A percentile compares a stretch with the other conserved stretches of the same genome.
These are phyloP conservation scores for Synanthedon vespiformis DNA, from an alignment of 2,888 invertebrate genomes.

Conservation along the genomic window DNA sequence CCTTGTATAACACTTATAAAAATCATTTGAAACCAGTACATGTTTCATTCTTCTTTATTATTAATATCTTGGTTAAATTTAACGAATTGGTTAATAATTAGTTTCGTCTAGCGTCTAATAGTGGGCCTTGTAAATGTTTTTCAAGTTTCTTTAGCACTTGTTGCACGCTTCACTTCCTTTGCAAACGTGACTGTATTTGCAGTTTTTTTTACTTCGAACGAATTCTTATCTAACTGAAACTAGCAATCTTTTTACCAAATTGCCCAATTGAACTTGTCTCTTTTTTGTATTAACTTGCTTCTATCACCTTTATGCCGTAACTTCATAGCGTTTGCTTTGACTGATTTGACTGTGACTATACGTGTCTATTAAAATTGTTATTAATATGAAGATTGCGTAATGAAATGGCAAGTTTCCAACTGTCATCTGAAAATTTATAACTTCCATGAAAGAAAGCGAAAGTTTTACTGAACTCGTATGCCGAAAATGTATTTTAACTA, in stretches of 20 bases:
- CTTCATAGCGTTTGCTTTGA: constrained; percentile 35
- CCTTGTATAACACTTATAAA: no score
- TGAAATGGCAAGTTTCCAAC: constrained; percentile 42
- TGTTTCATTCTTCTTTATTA: no score
- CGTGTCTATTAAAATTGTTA: constrained; percentile 15
- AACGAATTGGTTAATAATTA: neutral
- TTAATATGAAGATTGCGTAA: constrained; percentile 27
- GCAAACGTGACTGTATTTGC: constrained; percentile 51
- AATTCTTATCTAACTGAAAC: constrained; percentile 41
- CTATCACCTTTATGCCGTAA: constrained; percentile 13
- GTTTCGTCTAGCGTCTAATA: no score
- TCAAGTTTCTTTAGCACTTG: constrained; percentile 39
- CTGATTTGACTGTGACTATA: constrained; percentile 7
- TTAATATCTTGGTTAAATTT: neutral
- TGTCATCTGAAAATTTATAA: constrained; percentile 29
- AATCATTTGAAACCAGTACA: no score
- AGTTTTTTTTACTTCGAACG: constrained; percentile 31
- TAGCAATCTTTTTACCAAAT: constrained; percentile 45
- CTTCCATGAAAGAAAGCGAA: constrained; percentile 38
- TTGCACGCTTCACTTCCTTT: constrained; percentile 50
- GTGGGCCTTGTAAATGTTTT: neutral
- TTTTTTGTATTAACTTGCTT: constrained; percentile 28
- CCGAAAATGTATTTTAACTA: constrained; percentile 16
- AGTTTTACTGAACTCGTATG: constrained; percentile 23
- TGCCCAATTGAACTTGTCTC: constrained; percentile 36